Percentiles rank a stretch among this genome's conserved stretches.
These are phyloP conservation scores for Sardinella longiceps DNA, from an alignment of 2,797 vertebrate species.

Conservation along the genomic window DNA sequence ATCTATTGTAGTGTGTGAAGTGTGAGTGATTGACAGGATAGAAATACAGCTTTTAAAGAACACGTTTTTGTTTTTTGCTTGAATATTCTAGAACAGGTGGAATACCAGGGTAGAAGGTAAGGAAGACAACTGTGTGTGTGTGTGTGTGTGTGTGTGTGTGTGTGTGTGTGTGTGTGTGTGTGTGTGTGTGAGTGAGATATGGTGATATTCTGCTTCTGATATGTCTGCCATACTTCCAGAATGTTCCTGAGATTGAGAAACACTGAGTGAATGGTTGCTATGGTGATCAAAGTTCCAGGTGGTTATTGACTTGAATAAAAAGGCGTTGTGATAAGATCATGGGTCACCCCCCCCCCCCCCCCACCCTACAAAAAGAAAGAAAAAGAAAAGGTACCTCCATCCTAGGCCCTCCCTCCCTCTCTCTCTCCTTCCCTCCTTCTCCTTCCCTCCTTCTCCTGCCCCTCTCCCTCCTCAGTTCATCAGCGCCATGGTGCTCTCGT, in stretches of 20 bases:
- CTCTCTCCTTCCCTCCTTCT: too few relatives aligned
- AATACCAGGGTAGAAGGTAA: too few relatives aligned
- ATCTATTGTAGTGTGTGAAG: not conserved
- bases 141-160: too few relatives aligned
- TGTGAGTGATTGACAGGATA: not conserved
- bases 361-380: too few relatives aligned
- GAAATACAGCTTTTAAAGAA: not conserved
- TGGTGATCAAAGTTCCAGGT: slow-evolving; percentile 25
- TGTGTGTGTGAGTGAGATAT: slow-evolving; percentile 35
- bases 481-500: slow-evolving; percentile 73
- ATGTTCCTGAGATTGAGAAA: slow-evolving; percentile 58
- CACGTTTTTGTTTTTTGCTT: not conserved
- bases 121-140: too few relatives aligned
- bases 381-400: too few relatives aligned
- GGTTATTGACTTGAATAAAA: not conserved
- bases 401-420: not conserved
- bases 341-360: not conserved
- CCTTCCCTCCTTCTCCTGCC: too few relatives aligned
- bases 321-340: not conserved
- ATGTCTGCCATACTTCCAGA: slow-evolving; percentile 45
- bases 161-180: slow-evolving; percentile 10
- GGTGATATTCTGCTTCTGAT: not conserved
- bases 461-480: slow-evolving; percentile 67
- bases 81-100: not conserved
- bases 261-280: not conserved